A percentile compares a stretch with the other conserved stretches of the same genome.
Evolutionary conservation across 1,140 invertebrate species (phyloP).

Genomic region (Cepaea nemoralis): DNA sequence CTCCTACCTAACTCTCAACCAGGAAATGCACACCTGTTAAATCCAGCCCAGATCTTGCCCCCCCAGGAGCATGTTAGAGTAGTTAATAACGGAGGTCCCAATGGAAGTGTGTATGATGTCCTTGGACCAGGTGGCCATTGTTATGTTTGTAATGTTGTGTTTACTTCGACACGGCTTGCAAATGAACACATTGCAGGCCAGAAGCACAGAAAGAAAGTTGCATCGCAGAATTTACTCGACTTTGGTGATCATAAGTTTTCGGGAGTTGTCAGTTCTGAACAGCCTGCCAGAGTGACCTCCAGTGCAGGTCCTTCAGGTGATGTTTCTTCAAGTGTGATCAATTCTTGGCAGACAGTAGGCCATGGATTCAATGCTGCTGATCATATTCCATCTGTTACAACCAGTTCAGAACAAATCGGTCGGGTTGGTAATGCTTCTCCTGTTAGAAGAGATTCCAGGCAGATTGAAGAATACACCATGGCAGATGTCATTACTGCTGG

Average conservation of each 20-base stretch:
- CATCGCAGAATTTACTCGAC: not conserved
- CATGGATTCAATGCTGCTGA: not conserved
- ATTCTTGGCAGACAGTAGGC: not conserved
- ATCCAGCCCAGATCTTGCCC: not conserved
- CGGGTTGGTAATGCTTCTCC: no score
- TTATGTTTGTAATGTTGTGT: slow-evolving; percentile 51
- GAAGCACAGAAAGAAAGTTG: slow-evolving; percentile 45
- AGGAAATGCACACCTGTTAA: not conserved
- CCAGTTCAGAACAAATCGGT: not conserved
- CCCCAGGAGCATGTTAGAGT: not conserved
- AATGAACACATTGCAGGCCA: slow-evolving; percentile 52
- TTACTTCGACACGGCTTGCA: slow-evolving; percentile 49
- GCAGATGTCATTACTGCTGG: no score
- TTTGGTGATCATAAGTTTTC: not conserved
- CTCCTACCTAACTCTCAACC: not conserved
- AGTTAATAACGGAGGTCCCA: not conserved
- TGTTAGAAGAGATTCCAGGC: no score
- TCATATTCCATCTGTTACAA: not conserved
- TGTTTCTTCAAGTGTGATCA: not conserved
- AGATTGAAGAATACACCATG: no score
- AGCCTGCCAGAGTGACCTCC: no score
- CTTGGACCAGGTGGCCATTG: slow-evolving; percentile 48
- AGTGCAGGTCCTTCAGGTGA: not conserved
- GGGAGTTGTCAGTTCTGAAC: not conserved
- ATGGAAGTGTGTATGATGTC: slow-evolving; percentile 39